These are phyloP conservation scores for Marmota monax DNA, from an alignment of 2,113 vertebrate species.

Conservation along the genomic window DNA sequence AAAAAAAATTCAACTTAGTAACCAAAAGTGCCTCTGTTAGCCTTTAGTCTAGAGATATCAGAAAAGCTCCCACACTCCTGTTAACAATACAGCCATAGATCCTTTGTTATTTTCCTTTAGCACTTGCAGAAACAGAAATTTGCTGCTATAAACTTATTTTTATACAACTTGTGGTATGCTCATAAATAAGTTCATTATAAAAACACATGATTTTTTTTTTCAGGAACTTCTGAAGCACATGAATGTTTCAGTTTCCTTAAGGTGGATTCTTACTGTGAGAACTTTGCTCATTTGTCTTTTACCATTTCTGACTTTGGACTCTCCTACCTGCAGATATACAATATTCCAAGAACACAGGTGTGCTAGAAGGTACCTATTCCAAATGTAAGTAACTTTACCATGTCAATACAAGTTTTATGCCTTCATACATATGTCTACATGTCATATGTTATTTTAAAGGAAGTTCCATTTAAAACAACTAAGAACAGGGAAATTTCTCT, in stretches of 20 bases:
- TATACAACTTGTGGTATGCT: neutral
- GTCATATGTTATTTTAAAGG: slow-evolving; percentile 32
- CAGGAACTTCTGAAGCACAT: slow-evolving; percentile 4
- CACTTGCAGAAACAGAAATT: slow-evolving; percentile 7
- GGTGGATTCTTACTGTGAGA: slow-evolving; percentile 37
- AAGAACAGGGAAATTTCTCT: neutral
- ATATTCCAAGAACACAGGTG: neutral
- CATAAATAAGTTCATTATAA: slow-evolving; percentile 33
- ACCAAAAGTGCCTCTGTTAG: slow-evolving; percentile 45
- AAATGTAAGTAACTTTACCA: neutral
- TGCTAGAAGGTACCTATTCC: neutral
- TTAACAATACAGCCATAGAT: neutral
- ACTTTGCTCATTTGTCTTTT: neutral
- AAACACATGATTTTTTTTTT: neutral
- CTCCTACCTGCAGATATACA: neutral
- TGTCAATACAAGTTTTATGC: neutral
- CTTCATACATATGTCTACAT: neutral
- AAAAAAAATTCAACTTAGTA: slow-evolving; percentile 29
- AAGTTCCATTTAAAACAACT: slow-evolving; percentile 44
- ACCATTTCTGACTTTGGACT: slow-evolving; percentile 21
- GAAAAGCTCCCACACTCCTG: slow-evolving; percentile 29
- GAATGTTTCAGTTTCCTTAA: neutral
- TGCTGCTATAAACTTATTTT: slow-evolving; percentile 12
- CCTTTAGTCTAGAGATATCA: neutral
- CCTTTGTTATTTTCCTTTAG: neutral